Evolutionary conservation across 2,113 vertebrate species (phyloP).

Genomic region (Rissa tridactyla): DNA sequence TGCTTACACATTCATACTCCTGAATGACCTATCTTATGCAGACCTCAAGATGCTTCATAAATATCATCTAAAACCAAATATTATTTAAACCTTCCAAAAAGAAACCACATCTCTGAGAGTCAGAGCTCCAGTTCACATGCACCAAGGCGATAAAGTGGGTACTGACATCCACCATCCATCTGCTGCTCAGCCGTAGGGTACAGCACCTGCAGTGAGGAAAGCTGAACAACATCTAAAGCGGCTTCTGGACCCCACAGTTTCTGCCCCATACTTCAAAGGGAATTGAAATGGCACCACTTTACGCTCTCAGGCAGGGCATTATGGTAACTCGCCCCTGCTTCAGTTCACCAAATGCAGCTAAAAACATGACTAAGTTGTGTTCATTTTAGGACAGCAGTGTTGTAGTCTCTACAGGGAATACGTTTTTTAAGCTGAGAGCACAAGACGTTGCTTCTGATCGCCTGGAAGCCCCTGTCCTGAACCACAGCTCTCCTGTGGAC

Average conservation of each 20-base stretch:
- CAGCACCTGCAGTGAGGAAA: background rate
- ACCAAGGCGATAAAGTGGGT: background rate
- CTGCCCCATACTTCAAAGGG: background rate
- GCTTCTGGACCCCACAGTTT: background rate
- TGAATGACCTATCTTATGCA: background rate
- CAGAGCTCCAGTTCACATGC: background rate
- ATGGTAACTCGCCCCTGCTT: background rate
- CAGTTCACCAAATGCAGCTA: background rate
- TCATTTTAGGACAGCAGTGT: background rate
- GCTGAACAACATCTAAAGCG: background rate
- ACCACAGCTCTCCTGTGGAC: background rate
- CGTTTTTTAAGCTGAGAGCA: background rate
- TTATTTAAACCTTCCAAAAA: conserved; percentile 8
- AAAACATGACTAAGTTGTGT: background rate
- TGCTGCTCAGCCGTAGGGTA: background rate
- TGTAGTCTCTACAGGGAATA: background rate
- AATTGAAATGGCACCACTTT: background rate
- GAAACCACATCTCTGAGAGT: background rate
- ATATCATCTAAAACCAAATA: background rate
- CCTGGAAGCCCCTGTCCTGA: background rate
- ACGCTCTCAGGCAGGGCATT: background rate
- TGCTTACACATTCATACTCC: background rate
- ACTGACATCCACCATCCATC: background rate
- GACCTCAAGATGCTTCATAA: conserved; percentile 27
- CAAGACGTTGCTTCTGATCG: background rate